phyloP scores from a whole-genome alignment of 1,140 invertebrate genomes.

The Drosophila melanica region DNA sequence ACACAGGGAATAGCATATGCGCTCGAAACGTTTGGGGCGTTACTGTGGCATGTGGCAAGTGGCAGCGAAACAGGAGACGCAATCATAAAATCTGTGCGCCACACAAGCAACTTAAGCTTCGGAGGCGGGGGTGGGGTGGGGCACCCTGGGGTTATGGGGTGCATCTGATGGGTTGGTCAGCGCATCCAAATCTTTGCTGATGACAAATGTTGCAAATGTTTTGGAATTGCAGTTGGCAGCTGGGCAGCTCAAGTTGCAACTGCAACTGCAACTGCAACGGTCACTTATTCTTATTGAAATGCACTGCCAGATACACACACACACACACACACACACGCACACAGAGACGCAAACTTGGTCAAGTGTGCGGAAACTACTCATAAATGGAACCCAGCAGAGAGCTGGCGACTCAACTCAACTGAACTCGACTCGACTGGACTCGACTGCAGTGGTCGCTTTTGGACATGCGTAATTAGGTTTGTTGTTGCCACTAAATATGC shows the following conservation, averaged over 20 bases:
- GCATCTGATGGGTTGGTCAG: not conserved
- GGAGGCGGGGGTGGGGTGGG: not conserved
- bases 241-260: slow-evolving; percentile 16
- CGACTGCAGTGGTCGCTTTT: slow-evolving; percentile 57
- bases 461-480: slow-evolving; percentile 80
- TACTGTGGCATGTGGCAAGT: slow-evolving; percentile 29
- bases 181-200: slow-evolving; percentile 44
- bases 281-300: slow-evolving; percentile 62
- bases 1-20: slow-evolving; percentile 61
- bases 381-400: slow-evolving; percentile 5
- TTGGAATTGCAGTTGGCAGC: slow-evolving; percentile 9
- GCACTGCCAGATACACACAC: slow-evolving; percentile 4
- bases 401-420: slow-evolving; percentile 13
- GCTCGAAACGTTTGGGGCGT: slow-evolving; percentile 25
- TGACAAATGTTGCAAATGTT: slow-evolving; percentile 63
- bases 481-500: slow-evolving; percentile 78
- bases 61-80: slow-evolving; percentile 48
- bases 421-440: slow-evolving; percentile 7
- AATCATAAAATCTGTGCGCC: slow-evolving; percentile 68
- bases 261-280: slow-evolving; percentile 26
- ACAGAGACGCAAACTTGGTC: not conserved
- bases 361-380: slow-evolving; percentile 8
- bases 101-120: slow-evolving; percentile 28
- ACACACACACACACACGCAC: slow-evolving; percentile 2
- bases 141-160: not conserved